phyloP scores from a whole-genome alignment of 2,888 invertebrate genomes.

The Hetaerina titia region DNA sequence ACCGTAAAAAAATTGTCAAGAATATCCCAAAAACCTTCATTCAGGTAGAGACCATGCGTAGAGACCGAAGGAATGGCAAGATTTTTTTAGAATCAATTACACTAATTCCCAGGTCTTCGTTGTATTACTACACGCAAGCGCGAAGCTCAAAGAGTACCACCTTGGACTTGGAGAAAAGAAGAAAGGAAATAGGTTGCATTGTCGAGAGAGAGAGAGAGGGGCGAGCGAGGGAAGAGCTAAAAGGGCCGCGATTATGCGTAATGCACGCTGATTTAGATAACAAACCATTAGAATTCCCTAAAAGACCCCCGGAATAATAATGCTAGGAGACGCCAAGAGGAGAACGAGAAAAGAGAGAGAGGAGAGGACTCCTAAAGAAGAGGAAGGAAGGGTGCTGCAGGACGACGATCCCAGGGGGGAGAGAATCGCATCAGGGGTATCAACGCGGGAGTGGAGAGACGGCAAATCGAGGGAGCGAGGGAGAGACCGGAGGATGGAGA shows the following conservation, averaged over 20 bases:
- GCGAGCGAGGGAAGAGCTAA: neutral
- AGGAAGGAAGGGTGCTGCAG: conserved; percentile 25
- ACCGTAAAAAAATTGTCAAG: too few relatives aligned
- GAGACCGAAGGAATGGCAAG: neutral
- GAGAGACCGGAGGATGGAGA: neutral
- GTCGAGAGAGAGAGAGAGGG: neutral
- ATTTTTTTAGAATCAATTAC: conserved; percentile 1
- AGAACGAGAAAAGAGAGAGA: conserved; percentile 4
- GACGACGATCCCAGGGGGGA: conserved; percentile 32
- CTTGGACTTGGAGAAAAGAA: neutral
- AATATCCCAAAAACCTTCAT: too few relatives aligned
- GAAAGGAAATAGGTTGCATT: neutral
- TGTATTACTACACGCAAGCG: neutral
- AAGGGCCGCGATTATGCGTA: neutral
- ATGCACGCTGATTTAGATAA: conserved; percentile 25
- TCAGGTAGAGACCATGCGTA: too few relatives aligned
- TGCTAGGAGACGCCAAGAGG: neutral
- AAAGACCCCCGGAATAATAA: conserved; percentile 6
- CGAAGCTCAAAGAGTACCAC: neutral
- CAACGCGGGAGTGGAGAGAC: conserved; percentile 22
- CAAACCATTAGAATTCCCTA: neutral
- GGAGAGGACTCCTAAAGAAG: neutral
- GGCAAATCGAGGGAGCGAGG: neutral
- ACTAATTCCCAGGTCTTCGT: neutral
- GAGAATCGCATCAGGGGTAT: conserved; percentile 51